Evolutionary conservation across 2,888 invertebrate species (phyloP), one percentile per base, ranked within the genome.

Genomic region (Hirtodrosophila cameraria): DNA sequence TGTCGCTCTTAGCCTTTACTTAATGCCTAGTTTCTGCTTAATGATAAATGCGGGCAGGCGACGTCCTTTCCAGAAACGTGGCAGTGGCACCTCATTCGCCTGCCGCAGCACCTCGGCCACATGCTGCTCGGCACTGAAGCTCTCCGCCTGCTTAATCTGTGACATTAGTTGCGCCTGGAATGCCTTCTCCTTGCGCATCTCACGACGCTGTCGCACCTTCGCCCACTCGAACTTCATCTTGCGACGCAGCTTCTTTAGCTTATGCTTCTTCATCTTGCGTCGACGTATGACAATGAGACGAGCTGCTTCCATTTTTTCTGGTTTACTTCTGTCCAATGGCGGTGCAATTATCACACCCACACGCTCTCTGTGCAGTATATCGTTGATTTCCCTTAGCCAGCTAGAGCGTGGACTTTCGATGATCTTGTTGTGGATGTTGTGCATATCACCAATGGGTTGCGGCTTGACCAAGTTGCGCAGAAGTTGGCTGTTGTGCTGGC

Each of bases 251-350:
- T 97, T 97, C 89, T 91, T 94, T 38, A 95, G 91, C 89, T 97
- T 95, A 87, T 97, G 97, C 79, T 95, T 96, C 90, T 94, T 96
- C 96, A 97, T 97, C 91, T 97, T 97, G 49, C 93, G 93, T 43
- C 94, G 92, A 42, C 97, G 92, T 27, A 97, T 96, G 0, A 95
- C 94, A 69, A 97, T 94, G 57, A 97, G 90, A 46, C 95, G 92
- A 0, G 93, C 93, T 0, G 96, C 96, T 82, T 94, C 93, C 86
- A 94, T 95, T 86, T 94, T 94, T 42, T 92, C 92, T 11, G 89
- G 86, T 48, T 90, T 83, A 30, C 75, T 86, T 23, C 65, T 74
- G 27, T 64, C 69, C 28, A 54, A n/a, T 1, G 81, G 76, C 1
- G 88, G 88, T 2, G 78, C 77, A 27, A 75, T 76, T 8, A 83